phyloP scores from a whole-genome alignment of 1,140 invertebrate genomes.

The Apis cerana region DNA sequence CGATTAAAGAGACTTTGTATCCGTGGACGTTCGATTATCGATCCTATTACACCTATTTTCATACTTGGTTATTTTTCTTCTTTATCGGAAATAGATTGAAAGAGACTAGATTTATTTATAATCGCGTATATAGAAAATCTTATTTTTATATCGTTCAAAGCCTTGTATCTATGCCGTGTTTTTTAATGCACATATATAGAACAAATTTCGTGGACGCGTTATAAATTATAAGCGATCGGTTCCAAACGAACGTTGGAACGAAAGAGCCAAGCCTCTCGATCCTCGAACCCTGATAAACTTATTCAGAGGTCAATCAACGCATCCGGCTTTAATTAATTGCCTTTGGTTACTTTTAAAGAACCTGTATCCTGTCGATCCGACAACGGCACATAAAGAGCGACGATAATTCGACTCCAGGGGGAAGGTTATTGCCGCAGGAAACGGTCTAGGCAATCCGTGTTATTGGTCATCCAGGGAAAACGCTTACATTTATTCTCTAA shows the following conservation, averaged over 20 bases:
- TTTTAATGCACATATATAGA: no score
- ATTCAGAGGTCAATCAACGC: slow-evolving; percentile 73
- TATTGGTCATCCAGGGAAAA: not conserved
- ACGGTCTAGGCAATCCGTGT: slow-evolving; percentile 52
- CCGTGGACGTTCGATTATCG: not conserved
- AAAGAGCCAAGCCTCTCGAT: slow-evolving; percentile 66
- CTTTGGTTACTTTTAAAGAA: slow-evolving; percentile 72
- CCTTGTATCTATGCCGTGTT: no score
- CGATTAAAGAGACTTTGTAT: not conserved
- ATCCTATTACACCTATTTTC: no score
- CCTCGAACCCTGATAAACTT: slow-evolving; percentile 58
- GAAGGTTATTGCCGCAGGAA: slow-evolving; percentile 60
- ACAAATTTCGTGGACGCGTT: not conserved
- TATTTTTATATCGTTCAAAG: no score
- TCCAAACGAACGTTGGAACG: slow-evolving; percentile 45
- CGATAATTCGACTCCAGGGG: slow-evolving; percentile 50
- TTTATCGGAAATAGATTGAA: not conserved
- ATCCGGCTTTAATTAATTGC: slow-evolving; percentile 77
- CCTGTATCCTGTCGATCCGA: slow-evolving; percentile 66
- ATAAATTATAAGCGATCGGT: not conserved
- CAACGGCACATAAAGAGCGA: slow-evolving; percentile 22
- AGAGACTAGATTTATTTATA: no score
- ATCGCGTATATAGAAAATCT: no score
- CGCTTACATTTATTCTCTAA: not conserved
- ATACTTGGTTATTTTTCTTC: not conserved